Conservation (phyloP, 23 tunicate species). For the Trididemnum clinides region DNA sequence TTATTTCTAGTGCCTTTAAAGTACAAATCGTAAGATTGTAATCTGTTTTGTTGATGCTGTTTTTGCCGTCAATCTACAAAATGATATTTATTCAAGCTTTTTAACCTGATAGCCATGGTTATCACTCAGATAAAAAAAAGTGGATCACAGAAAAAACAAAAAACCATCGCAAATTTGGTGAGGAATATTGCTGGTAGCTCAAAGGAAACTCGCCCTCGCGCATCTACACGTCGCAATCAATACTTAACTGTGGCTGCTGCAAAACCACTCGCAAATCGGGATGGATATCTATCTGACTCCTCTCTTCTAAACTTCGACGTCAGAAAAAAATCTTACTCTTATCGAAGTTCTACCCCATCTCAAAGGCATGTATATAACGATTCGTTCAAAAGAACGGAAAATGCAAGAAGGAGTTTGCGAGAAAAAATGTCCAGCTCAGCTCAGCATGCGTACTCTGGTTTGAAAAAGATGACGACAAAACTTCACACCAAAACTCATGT, state of each 20-base stretch:
- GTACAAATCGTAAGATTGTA: too few species aligned
- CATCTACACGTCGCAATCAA: neutral
- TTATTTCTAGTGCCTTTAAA: too few species aligned
- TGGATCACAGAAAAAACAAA: constrained; percentile 9
- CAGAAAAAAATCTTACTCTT: neutral
- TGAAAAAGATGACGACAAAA: neutral
- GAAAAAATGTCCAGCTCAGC: constrained; percentile 1
- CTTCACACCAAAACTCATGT: constrained; percentile 1
- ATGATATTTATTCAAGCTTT: too few species aligned
- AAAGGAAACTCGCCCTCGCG: neutral
- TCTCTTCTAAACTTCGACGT: constrained; percentile 19
- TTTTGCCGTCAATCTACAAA: too few species aligned
- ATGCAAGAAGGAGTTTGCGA: neutral
- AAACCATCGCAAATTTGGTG: neutral
- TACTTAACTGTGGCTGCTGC: neutral
- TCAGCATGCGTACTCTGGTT: constrained; percentile 9
- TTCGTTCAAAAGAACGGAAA: neutral
- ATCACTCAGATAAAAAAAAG: neutral
- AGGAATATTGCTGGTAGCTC: too few species aligned
- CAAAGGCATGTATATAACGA: neutral
- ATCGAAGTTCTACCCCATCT: neutral
- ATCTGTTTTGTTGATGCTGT: too few species aligned
- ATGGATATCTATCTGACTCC: constrained; percentile 16
- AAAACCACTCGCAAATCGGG: neutral
- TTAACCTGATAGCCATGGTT: too few species aligned